A percentile compares a stretch with the other conserved stretches of the same genome.
phyloP scores from a whole-genome alignment of 2,797 vertebrate genomes.

The Staurois parvus region DNA sequence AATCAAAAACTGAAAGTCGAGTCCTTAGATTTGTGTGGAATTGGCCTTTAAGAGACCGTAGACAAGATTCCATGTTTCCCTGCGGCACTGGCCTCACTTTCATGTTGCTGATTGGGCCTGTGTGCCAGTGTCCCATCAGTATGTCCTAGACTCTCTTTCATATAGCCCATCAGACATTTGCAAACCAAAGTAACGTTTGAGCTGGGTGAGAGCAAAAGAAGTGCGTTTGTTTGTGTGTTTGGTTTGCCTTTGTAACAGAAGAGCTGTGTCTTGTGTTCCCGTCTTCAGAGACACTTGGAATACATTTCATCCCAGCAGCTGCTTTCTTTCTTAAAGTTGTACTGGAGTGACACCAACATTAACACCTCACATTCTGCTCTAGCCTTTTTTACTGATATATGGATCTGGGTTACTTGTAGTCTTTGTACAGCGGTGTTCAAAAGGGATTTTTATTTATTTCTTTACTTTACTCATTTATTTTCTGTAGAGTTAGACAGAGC shows the following conservation, averaged over 20 bases:
- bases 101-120: not conserved
- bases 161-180: slow-evolving; percentile 66
- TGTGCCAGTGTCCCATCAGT: not conserved
- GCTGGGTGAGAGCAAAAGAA: slow-evolving; percentile 79
- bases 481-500: no score
- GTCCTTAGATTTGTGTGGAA: no score
- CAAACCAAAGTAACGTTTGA: slow-evolving; percentile 75
- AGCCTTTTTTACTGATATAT: slow-evolving; percentile 85
- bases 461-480: no score
- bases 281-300: slow-evolving; percentile 83
- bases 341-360: slow-evolving; percentile 85
- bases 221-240: slow-evolving; percentile 76
- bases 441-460: slow-evolving; percentile 72
- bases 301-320: slow-evolving; percentile 86
- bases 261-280: slow-evolving; percentile 85
- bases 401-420: slow-evolving; percentile 84
- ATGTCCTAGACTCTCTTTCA: slow-evolving; percentile 1
- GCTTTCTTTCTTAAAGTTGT: slow-evolving; percentile 85
- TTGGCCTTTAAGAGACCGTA: no score
- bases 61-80: no score
- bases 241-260: slow-evolving; percentile 82
- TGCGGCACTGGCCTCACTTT: not conserved
- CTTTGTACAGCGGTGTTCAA: slow-evolving; percentile 85
- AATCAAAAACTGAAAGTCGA: no score
- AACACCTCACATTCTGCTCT: slow-evolving; percentile 87